Base-by-base conservation (phyloP, 2,113 vertebrate genomes). In the Trichechus manatus region DNA sequence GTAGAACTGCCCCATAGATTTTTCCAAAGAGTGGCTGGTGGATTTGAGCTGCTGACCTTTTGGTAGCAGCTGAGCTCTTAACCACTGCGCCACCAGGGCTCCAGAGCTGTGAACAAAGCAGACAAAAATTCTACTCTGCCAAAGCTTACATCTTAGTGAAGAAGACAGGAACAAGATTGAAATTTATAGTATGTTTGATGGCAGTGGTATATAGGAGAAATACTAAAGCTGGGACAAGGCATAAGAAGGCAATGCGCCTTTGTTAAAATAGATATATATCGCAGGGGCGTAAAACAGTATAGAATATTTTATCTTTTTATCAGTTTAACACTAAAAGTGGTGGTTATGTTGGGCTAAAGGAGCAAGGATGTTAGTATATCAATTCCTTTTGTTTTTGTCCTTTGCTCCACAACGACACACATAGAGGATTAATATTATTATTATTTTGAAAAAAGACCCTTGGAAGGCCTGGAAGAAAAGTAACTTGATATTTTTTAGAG, bases 391-490 rank as follows among this genome's bases (percentile, higher is more conserved):
- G 63, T 64, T 83, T 82, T 87, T 82, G 15, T 81, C 2, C 22
- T 92, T 87, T 75, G 19, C 25, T 63, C 81, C 50, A 68, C 5
- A 79, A 29, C 29, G 15, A 87, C 20, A 72, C 31, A 84, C 81
- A n/a, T 0, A 90, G 72, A 84, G 14, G 1, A 14, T 74, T 81
- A 59, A 44, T 23, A 56, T 42, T 89, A 33, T 70, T 33, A 5
- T 3, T 80, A 47, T 68, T 94, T 53, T 83, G 5, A 80, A 94
- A 95, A 25, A 29, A 80, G 1, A 63, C 0, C 7, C n/a, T 92
- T 56, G 27, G 63, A 91, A 91, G 42, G 95, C 20, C 7, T 90
- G 8, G 9, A 79, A 93, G 70, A 90, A 88, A 92, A 83, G 9
- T 81, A 23, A 81, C 15, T 68, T 17, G 10, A 59, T 56, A 2